These are phyloP conservation scores for Amphipoea oculea DNA, from an alignment of 2,888 invertebrate genomes.

Conservation along the genomic window DNA sequence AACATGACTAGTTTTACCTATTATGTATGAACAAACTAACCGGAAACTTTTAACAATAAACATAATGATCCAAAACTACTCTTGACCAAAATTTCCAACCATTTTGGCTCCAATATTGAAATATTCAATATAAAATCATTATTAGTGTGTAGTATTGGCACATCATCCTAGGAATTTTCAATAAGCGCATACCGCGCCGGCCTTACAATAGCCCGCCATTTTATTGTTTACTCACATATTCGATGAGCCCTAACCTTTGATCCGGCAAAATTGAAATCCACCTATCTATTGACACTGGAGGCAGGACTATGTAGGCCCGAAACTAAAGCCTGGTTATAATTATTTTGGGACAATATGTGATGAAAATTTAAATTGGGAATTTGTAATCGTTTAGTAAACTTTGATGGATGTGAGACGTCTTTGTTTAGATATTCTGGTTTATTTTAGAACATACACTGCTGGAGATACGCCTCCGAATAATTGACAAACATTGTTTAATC, in stretches of 20 bases:
- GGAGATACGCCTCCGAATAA: background rate
- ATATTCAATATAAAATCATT: constrained; percentile 27
- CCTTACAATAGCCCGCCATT: constrained; percentile 48
- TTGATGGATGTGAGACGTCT: background rate
- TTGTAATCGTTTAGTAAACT: constrained; percentile 23
- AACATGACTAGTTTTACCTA: too few relatives aligned
- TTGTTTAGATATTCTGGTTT: constrained; percentile 32
- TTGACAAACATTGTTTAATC: background rate
- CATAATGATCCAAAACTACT: background rate
- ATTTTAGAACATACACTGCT: constrained; percentile 7
- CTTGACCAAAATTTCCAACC: constrained; percentile 2
- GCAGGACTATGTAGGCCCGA: constrained; percentile 36
- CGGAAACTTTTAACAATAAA: too few relatives aligned
- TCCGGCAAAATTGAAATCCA: constrained; percentile 48
- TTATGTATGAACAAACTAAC: too few relatives aligned
- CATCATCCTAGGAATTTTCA: constrained; percentile 60
- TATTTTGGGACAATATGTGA: constrained; percentile 35
- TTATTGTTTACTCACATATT: constrained; percentile 52
- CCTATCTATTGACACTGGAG: constrained; percentile 32
- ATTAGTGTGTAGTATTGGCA: constrained; percentile 42
- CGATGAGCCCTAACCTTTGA: constrained; percentile 43
- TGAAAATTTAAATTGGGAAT: constrained; percentile 36
- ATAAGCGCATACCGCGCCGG: constrained; percentile 54
- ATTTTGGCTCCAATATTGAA: constrained; percentile 19
- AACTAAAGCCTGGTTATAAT: constrained; percentile 28